phyloP scores from a whole-genome alignment of 2,888 invertebrate genomes.

The Psylliodes chrysocephalus region DNA sequence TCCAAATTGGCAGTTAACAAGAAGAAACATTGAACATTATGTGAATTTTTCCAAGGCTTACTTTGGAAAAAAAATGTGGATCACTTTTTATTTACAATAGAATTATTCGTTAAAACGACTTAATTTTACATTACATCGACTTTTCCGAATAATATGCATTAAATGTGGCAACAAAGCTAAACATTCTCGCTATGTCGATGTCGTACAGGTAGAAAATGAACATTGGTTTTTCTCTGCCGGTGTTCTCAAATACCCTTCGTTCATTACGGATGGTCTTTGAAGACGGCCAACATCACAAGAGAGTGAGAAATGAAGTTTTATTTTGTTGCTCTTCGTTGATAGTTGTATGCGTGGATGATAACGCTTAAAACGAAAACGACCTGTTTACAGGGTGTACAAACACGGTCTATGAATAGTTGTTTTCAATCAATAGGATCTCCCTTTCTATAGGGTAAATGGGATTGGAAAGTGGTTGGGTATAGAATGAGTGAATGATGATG shows the following conservation, averaged over 20 bases:
- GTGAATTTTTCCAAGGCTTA: too few species aligned
- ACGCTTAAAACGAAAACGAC: conserved; percentile 13
- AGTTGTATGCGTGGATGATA: conserved; percentile 11
- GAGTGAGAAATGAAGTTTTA: conserved; percentile 31
- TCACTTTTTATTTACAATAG: too few species aligned
- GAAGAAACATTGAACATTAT: too few species aligned
- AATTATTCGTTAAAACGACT: too few species aligned
- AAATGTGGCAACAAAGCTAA: conserved; percentile 3
- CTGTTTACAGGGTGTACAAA: conserved; percentile 15
- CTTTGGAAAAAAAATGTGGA: too few species aligned
- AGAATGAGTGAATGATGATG: conserved; percentile 11
- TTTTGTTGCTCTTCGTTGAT: conserved; percentile 28
- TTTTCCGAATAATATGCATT: too few species aligned
- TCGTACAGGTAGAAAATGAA: conserved; percentile 26
- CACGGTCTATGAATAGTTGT: conserved; percentile 13
- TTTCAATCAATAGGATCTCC: not conserved
- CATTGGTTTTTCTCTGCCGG: conserved; percentile 20
- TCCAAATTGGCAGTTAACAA: too few species aligned
- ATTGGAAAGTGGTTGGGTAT: not conserved
- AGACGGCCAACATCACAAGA: conserved; percentile 36
- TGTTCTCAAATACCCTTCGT: conserved; percentile 18
- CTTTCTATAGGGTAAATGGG: conserved; percentile 16
- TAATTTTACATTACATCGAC: too few species aligned
- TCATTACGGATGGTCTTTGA: conserved; percentile 33
- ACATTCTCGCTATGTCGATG: not conserved